Evolutionary conservation across 2,113 vertebrate species (phyloP).

Genomic region (Notothenia rossii): DNA sequence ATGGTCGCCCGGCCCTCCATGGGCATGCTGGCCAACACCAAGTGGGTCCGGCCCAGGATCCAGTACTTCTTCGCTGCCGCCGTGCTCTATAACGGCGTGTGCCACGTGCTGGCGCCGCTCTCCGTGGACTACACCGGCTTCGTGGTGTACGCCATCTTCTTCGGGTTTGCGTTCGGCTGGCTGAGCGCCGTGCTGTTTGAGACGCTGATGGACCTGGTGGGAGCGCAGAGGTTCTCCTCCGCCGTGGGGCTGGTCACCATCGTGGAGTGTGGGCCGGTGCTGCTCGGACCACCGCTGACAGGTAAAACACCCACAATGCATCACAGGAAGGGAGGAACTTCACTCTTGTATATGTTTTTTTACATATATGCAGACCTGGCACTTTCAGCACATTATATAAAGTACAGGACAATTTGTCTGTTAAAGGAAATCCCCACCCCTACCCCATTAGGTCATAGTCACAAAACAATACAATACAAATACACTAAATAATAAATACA

Average conservation of each 20-base stretch:
- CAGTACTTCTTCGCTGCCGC: slow-evolving; percentile 95
- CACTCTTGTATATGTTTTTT: too few relatives aligned
- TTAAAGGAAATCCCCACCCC: too few relatives aligned
- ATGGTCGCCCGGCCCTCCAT: slow-evolving; percentile 98
- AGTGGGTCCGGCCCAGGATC: slow-evolving; percentile 91
- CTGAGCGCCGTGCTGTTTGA: slow-evolving; percentile 94
- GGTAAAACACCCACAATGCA: slow-evolving; percentile 78
- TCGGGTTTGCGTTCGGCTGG: slow-evolving; percentile 97
- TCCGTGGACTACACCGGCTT: slow-evolving; percentile 88
- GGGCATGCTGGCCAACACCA: slow-evolving; percentile 95
- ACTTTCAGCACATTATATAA: too few relatives aligned
- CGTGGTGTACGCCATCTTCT: slow-evolving; percentile 92
- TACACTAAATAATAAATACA: too few relatives aligned
- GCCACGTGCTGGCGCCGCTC: slow-evolving; percentile 90
- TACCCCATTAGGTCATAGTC: too few relatives aligned
- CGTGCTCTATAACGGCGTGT: slow-evolving; percentile 91
- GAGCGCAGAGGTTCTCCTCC: slow-evolving; percentile 93
- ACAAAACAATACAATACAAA: too few relatives aligned
- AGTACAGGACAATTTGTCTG: too few relatives aligned
- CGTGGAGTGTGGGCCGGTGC: slow-evolving; percentile 94
- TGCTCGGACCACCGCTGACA: slow-evolving; percentile 94
- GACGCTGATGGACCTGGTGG: slow-evolving; percentile 97
- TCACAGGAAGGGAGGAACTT: not conserved
- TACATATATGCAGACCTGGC: too few relatives aligned
- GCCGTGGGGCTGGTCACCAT: slow-evolving; percentile 97